Conservation (phyloP, 2,797 vertebrate species). For the Steatocranus sp. region DNA sequence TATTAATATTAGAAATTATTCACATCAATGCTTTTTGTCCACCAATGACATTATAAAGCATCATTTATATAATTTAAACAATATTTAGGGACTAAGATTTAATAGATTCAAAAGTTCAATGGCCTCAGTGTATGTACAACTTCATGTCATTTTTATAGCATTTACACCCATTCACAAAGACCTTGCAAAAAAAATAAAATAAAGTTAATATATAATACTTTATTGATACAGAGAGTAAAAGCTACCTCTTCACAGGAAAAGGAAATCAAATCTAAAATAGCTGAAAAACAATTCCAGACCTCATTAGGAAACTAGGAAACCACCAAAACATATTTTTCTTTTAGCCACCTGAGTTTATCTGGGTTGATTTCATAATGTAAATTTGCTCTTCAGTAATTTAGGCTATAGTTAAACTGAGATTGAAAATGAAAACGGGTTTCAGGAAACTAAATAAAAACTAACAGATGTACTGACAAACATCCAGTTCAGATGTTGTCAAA, state of each 20-base stretch:
- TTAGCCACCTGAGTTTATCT: neutral
- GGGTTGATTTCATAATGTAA: neutral
- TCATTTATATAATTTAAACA: neutral
- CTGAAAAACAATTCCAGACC: neutral
- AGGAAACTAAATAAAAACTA: neutral
- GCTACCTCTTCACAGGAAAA: neutral
- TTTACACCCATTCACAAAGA: neutral
- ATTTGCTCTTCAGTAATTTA: neutral
- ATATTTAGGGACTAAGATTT: neutral
- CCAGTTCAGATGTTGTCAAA: neutral
- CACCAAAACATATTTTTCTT: neutral
- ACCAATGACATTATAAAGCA: neutral
- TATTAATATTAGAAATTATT: neutral
- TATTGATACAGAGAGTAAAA: neutral
- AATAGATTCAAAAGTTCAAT: neutral
- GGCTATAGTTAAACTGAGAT: neutral
- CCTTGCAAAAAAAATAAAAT: neutral
- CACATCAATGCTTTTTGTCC: neutral
- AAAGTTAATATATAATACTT: neutral
- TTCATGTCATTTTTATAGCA: neutral
- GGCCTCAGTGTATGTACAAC: accelerated
- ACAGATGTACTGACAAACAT: neutral
- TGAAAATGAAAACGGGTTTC: neutral
- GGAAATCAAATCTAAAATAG: neutral
- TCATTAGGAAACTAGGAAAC: neutral